phyloP scores from a whole-genome alignment of 2,888 invertebrate genomes.

The Eilema depressum region DNA sequence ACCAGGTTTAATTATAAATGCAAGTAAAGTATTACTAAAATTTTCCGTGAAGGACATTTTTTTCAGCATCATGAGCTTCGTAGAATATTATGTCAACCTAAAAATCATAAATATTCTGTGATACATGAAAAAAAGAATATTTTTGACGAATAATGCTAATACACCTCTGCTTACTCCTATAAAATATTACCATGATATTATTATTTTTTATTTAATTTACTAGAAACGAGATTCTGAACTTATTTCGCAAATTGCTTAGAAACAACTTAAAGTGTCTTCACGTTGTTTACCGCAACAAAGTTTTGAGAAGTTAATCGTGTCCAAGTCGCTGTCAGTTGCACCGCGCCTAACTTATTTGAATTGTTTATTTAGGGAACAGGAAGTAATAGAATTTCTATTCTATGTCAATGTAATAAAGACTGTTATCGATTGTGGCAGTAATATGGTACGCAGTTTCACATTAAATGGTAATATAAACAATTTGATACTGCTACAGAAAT shows the following conservation, averaged over 20 bases:
- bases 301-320: slow-evolving; percentile 15
- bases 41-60: too few relatives aligned
- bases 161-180: neutral
- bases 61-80: too few relatives aligned
- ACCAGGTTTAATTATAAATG: too few relatives aligned
- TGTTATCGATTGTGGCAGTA: slow-evolving; percentile 7
- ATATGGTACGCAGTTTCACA: too few relatives aligned
- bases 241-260: neutral
- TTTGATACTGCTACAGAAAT: neutral
- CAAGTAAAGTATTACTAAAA: too few relatives aligned
- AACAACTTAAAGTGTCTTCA: slow-evolving; percentile 8
- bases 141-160: neutral
- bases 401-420: neutral
- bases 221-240: neutral
- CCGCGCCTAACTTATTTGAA: slow-evolving; percentile 17
- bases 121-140: neutral
- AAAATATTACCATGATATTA: neutral
- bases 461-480: neutral
- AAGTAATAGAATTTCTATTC: slow-evolving; percentile 21
- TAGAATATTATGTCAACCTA: too few relatives aligned
- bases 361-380: slow-evolving; percentile 24
- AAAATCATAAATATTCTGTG: too few relatives aligned
- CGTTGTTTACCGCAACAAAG: slow-evolving; percentile 1
- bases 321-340: slow-evolving; percentile 18
- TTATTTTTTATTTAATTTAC: neutral